Evolutionary conservation across 1,140 invertebrate genomes (phyloP).

Genomic region (Drosophila sp.): DNA sequence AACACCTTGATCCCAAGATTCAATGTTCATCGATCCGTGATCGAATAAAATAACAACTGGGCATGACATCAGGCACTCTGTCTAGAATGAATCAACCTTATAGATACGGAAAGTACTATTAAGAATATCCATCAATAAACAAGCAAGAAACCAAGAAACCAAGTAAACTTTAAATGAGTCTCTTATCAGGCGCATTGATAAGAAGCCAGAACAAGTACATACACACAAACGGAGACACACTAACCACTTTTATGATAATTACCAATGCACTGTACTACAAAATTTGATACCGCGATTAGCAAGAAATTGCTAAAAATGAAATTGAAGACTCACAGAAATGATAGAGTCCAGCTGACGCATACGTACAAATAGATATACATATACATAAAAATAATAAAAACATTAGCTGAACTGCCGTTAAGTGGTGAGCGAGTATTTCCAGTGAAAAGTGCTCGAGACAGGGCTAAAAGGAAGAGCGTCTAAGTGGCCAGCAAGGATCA

Average conservation of each 20-base stretch:
- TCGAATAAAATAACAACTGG: background rate
- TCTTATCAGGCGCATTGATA: slow-evolving; percentile 41
- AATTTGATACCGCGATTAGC: slow-evolving; percentile 35
- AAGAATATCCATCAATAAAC: slow-evolving; percentile 20
- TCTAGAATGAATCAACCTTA: slow-evolving; percentile 19
- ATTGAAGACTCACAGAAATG: slow-evolving; percentile 22
- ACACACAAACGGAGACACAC: slow-evolving; percentile 1
- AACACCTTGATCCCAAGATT: slow-evolving; percentile 11
- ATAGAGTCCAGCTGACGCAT: slow-evolving; percentile 33
- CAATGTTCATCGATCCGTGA: slow-evolving; percentile 2
- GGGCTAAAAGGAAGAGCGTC: slow-evolving; percentile 25
- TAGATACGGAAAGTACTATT: background rate
- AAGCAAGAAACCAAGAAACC: background rate
- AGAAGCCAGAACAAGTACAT: slow-evolving; percentile 4
- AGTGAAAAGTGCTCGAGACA: slow-evolving; percentile 52
- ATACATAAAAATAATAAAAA: background rate
- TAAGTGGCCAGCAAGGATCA: slow-evolving; percentile 69
- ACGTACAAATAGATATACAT: slow-evolving; percentile 1
- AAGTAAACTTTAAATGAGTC: slow-evolving; percentile 11
- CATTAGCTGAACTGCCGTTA: slow-evolving; percentile 10
- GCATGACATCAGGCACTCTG: slow-evolving; percentile 10
- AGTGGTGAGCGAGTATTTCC: slow-evolving; percentile 39
- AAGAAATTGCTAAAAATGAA: slow-evolving; percentile 30
- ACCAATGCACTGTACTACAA: slow-evolving; percentile 23
- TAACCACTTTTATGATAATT: slow-evolving; percentile 21